Conservation (phyloP, 2,797 vertebrate species). For the Rhinophrynus dorsalis region DNA sequence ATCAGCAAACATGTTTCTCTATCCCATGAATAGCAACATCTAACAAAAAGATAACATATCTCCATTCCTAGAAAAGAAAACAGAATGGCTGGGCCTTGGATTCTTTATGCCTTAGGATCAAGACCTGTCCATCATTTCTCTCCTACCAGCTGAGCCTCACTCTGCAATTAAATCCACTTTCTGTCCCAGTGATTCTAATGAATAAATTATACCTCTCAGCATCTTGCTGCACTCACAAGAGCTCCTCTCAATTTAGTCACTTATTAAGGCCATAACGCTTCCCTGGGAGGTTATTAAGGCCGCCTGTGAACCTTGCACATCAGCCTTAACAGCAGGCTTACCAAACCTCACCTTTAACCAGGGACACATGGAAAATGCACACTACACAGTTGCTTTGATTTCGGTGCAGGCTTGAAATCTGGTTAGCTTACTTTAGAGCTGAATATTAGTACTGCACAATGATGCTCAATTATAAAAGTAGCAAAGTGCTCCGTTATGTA, state of each 20-base stretch:
- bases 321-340: too few species aligned
- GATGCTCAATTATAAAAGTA: too few species aligned
- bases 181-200: conserved; percentile 14
- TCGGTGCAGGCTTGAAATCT: too few species aligned
- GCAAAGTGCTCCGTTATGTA: too few species aligned
- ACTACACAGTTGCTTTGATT: too few species aligned
- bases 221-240: background rate
- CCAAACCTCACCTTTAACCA: too few species aligned
- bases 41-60: background rate
- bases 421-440: too few species aligned
- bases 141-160: background rate
- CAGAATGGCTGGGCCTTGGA: too few species aligned
- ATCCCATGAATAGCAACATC: background rate
- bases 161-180: conserved; percentile 29
- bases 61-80: background rate
- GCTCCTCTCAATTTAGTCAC: conserved; percentile 1
- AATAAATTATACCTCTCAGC: conserved; percentile 30
- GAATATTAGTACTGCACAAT: too few species aligned
- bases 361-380: too few species aligned
- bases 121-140: background rate
- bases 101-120: background rate
- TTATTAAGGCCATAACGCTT: background rate
- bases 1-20: background rate
- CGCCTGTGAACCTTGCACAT: background rate
- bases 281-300: too few species aligned